Percentiles rank a stretch among this genome's conserved stretches.
phyloP scores from a whole-genome alignment of 2,113 vertebrate species.

The Chloebia gouldiae region DNA sequence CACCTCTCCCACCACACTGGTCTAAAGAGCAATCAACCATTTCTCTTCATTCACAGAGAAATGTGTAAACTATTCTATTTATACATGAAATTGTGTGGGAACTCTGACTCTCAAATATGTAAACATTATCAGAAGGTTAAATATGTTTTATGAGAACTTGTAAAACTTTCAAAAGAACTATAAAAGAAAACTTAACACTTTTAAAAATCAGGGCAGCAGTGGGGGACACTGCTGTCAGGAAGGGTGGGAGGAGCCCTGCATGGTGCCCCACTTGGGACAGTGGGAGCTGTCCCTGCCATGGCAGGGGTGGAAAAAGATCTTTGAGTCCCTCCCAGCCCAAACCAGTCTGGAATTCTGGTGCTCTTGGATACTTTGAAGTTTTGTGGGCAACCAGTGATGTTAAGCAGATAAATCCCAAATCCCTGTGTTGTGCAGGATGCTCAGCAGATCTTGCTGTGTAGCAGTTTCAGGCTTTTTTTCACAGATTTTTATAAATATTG shows the following conservation, averaged over 20 bases:
- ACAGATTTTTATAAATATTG: not conserved
- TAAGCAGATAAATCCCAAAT: fast-evolving
- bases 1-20: too few relatives aligned
- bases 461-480: not conserved
- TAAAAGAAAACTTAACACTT: too few relatives aligned
- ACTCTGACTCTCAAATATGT: too few relatives aligned
- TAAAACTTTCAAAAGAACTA: too few relatives aligned
- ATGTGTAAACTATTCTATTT: too few relatives aligned
- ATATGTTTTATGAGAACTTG: too few relatives aligned
- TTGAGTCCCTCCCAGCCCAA: not conserved
- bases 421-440: not conserved
- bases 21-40: too few relatives aligned
- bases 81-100: too few relatives aligned
- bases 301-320: fast-evolving
- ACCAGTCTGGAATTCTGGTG: not conserved
- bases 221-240: too few relatives aligned
- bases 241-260: fast-evolving
- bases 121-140: too few relatives aligned
- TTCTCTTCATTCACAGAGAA: too few relatives aligned
- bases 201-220: too few relatives aligned
- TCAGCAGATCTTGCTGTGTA: not conserved
- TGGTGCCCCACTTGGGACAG: not conserved
- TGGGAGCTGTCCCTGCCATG: not conserved
- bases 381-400: not conserved
- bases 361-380: not conserved